Base-by-base conservation (phyloP, 1,140 invertebrate species). In the Idris sp. region DNA sequence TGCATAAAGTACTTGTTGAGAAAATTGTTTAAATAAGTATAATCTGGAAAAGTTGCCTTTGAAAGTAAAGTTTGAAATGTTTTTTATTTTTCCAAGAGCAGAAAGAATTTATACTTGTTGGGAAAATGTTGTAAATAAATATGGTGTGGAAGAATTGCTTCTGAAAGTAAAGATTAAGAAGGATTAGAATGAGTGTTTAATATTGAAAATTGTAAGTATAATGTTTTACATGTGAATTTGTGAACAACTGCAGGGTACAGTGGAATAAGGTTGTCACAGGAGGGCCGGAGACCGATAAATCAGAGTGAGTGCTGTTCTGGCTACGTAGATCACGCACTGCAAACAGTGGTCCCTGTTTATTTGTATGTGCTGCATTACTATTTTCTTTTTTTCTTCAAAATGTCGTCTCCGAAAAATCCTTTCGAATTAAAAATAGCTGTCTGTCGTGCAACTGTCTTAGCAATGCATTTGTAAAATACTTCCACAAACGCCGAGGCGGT, bases 251-350 rank as follows among this genome's bases (percentile, higher is more conserved):
- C 28, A 14, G 53, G 54, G 30, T 54, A n/a, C n/a, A 59, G 51
- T 40, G 41, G 69, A 74, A 74, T 74, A 67, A 74, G 62, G 62
- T 61, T 67, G 71, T 74, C 62, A 62, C 62, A 36, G 71, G 71
- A 74, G 71, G 62, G 71, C 71, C 71, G 56, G 71, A 67, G 71
- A 74, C 62, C 71, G 71, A 74, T 74, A 74, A 74, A 74, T 74
- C 61, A 67, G 48, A 40, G 61, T 30, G 48, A 67, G 71, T 49
- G 62, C 71, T 49, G 71, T 68, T 74, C 56, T 67, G 71, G 62
- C 48, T 68, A 62, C 71, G 71, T 74, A 67, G 71, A 68, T 74
- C 71, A 62, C 71, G 61, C 69, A 54, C 51, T 22, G 59, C 59
- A 73, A 73, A 73, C 69, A 64, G 69, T 65, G 53, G 44, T 43